Base-by-base conservation (phyloP, 2,888 invertebrate species). In the Tenthredo livida region DNA sequence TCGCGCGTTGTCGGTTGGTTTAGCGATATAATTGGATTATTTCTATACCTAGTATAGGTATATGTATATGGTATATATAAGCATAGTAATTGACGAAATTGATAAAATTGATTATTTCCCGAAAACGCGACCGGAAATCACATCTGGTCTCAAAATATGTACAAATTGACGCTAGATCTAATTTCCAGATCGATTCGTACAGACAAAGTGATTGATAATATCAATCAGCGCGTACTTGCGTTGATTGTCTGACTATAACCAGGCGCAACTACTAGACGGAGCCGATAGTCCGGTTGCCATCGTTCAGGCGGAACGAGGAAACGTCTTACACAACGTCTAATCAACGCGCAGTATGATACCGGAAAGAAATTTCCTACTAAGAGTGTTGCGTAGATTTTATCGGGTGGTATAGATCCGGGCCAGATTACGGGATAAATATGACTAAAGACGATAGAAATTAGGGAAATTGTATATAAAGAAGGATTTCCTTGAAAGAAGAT, bases 231-330 rank as follows among this genome's bases (percentile, higher is more conserved):
- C 3, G 61, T n/a, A n/a, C n/a, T 29, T 61, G 6, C 54, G 54
- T 43, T 40, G 43, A 73, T 73, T 73, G 77, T 77, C 77, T 77
- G 77, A 77, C 77, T 17, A 77, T 54, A 77, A 77, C 50, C 17
- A n/a, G 29, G 29, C 77, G 33, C 10, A n/a, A 77, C 77, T 77
- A 77, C 77, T 77, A 33, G 77, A 25, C n/a, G 0, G 4, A 0
- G n/a, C 21, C 33, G 77, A 54, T 33, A 9, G 54, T 33, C n/a
- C 3, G 29, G 54, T 77, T 77, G 77, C 77, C 29, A 12, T 3
- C 9, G 17, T 33, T 12, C 77, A 54, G 77, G 77, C 77, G 54
- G 9, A 77, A n/a, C 54, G 33, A 70, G n/a, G 12, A 67, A 29
- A 37, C 70, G 2, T 29, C 29, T 2, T 29, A 12, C 15, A 47